These are phyloP conservation scores for Rattus norvegicus DNA, from an alignment of 2,113 vertebrate genomes.

Conservation along the genomic window DNA sequence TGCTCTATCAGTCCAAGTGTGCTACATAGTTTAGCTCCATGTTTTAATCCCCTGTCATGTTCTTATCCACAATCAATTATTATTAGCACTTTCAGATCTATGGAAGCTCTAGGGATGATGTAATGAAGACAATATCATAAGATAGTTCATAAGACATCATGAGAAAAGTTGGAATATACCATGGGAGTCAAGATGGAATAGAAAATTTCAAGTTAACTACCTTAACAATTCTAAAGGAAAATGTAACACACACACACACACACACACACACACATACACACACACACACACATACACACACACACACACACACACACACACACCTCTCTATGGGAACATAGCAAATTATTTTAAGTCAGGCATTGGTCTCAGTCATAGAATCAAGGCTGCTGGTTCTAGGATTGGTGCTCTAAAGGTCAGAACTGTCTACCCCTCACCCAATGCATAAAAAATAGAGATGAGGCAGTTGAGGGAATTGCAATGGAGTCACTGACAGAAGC, in stretches of 20 bases:
- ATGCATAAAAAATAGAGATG: background rate
- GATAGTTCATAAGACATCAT: background rate
- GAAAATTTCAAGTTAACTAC: background rate
- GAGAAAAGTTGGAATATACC: background rate
- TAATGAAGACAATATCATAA: background rate
- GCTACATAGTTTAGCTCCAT: background rate
- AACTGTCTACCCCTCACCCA: background rate
- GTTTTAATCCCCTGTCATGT: background rate
- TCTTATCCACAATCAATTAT: background rate
- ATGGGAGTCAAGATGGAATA: background rate
- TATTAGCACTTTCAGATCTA: background rate
- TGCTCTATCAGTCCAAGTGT: background rate
- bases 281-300: background rate
- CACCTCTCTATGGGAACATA: background rate
- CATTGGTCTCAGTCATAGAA: constrained; percentile 5
- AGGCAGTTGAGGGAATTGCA: background rate
- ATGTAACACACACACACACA: background rate
- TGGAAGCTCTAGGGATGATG: background rate
- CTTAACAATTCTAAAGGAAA: constrained; percentile 5
- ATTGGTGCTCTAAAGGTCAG: background rate
- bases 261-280: background rate
- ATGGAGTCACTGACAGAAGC: background rate
- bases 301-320: background rate
- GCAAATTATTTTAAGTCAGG: background rate
- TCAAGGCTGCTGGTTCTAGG: background rate